Evolutionary conservation across 1,140 invertebrate genomes (phyloP).

Genomic region (Lucilia cuprina): DNA sequence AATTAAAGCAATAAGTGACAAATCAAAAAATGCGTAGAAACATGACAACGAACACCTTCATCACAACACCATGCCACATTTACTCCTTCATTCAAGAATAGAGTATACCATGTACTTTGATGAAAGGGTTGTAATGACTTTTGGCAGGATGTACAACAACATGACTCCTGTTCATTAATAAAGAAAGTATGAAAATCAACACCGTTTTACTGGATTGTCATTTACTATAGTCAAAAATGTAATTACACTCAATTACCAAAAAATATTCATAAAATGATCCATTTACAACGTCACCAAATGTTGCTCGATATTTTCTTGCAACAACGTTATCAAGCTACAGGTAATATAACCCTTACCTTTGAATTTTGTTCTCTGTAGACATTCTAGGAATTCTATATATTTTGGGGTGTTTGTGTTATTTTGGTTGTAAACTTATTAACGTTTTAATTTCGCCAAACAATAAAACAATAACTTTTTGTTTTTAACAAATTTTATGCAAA

Average conservation of each 20-base stretch:
- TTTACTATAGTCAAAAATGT: slow-evolving; percentile 36
- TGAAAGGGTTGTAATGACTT: background rate
- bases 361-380: background rate
- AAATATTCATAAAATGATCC: slow-evolving; percentile 56
- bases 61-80: no score
- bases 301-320: background rate
- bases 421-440: slow-evolving; percentile 51
- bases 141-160: background rate
- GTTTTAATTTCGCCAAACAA: slow-evolving; percentile 38
- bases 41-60: background rate
- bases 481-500: slow-evolving; percentile 58
- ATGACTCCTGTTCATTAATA: slow-evolving; percentile 23
- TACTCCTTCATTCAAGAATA: background rate
- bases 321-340: slow-evolving; percentile 49
- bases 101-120: background rate
- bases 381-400: no score
- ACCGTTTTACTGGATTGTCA: slow-evolving; percentile 50
- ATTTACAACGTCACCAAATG: slow-evolving; percentile 48
- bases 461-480: slow-evolving; percentile 35
- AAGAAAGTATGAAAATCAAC: slow-evolving; percentile 32
- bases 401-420: background rate
- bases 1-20: slow-evolving; percentile 54
- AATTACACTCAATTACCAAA: slow-evolving; percentile 60
- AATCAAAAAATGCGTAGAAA: slow-evolving; percentile 42
- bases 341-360: slow-evolving; percentile 43